Base-by-base conservation (phyloP, 2,797 vertebrate species). In the Eulemur rubriventer region DNA sequence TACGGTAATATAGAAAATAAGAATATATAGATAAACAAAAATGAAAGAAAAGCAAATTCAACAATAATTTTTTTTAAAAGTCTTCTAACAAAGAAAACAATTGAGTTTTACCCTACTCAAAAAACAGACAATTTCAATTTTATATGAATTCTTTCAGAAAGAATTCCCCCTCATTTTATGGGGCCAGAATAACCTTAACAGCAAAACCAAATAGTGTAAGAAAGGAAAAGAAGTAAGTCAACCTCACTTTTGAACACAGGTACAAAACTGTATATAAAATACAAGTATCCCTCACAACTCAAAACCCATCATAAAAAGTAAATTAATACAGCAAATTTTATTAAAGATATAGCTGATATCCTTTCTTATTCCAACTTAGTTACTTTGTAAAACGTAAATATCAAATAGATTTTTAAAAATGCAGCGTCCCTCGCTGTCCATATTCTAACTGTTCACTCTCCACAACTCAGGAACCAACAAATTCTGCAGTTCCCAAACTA, bases 351-450 rank as follows among this genome's bases (percentile, higher is more conserved):
- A 48, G 28, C 46, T 83, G 80, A 84, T 75, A 83, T 52, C 57
- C 57, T 79, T 55, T 73, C n/a, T 91, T 92, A 84, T 41, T 75
- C 48, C 14, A 92, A 84, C 69, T 91, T 48, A 82, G 59, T 79
- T 50, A 83, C n/a, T 52, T 41, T 26, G 38, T 52, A 65, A 84
- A 33, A 73, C 65, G 11, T 28, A 75, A 78, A 52, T 78, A 38
- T 65, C 90, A 92, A 75, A 75, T 43, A 33, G 28, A 35, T 14
- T 55, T 24, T 67, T 20, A 11, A 46, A 80, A 48, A 55, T 18
- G n/a, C 6, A 61, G 16, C 16, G 70, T 33, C 43, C 35, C 35
- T 87, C 20, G 46, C 14, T 20, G 10, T 70, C 43, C 43, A 93
- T 30, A 83, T 89, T 82, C 8, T 80, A 73, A 76, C 24, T 69